Evolutionary conservation across 37 sponge, comb jelly and placozoan genomes (phyloP), one percentile per base, ranked within the genome.

Genomic region (Tethya wilhelma): DNA sequence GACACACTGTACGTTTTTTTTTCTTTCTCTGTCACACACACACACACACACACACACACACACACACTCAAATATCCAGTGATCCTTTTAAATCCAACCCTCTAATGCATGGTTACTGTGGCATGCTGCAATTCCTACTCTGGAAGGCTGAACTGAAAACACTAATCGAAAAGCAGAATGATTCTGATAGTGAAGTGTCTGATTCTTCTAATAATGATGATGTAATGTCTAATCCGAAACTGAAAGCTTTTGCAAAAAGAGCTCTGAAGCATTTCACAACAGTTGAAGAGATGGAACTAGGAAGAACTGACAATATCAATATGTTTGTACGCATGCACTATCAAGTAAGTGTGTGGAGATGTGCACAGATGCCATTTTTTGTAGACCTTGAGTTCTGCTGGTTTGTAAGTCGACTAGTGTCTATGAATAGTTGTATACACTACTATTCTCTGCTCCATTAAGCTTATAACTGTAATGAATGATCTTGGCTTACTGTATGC

Each of bases 21-120:
- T 58, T 58, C 26, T 19, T 36, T 0, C 19, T 9, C 7, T 11
- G 30, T 3, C 30, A 49, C 49, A 49, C 30, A 44, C 55, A 45
- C 49, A 28, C 49, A 49, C 33, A 12, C 55, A 49, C 55, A 72
- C 55, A 72, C 73, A 72, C 73, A 72, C 73, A 9, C 53, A 49
- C 42, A 23, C 49, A 9, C 57, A 84, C 77, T 28, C 69, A 77
- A 34, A 29, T 84, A 1, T 11, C 36, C 14, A 37, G 29, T 59
- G 57, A 75, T 14, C 85, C 85, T 8, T 84, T 84, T 62, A 84
- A 68, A 60, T 76, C 85, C 32, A 66, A 76, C 69, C 56, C 41
- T 58, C 70, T 84, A 22, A 26, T 59, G 0, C 69, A 60, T 49
- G 85, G 85, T 17, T 84, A 84, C 59, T 56, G 85, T 76, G 85